phyloP scores from a whole-genome alignment of 2,797 vertebrate species.

The Natrix natrix region DNA sequence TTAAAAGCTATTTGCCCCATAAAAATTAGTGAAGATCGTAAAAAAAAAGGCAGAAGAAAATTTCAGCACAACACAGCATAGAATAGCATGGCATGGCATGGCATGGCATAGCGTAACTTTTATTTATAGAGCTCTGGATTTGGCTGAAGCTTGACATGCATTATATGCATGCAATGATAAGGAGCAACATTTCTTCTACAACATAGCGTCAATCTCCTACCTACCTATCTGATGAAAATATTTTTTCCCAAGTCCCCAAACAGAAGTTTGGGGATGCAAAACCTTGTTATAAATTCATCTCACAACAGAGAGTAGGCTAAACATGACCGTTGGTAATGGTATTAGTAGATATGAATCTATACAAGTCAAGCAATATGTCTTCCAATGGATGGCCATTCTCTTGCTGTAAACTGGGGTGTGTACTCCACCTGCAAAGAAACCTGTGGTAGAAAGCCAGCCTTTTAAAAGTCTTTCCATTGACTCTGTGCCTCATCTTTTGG shows the following conservation, averaged over 20 bases:
- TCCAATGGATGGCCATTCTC: background rate
- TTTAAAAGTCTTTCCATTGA: background rate
- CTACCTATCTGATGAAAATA: background rate
- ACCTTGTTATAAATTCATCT: background rate
- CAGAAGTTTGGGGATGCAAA: background rate
- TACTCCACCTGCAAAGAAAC: background rate
- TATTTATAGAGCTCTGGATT: background rate
- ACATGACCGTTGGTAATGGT: background rate
- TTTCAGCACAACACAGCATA: background rate
- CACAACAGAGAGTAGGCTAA: background rate
- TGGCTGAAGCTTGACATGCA: background rate
- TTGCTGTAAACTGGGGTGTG: background rate
- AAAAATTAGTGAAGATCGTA: background rate
- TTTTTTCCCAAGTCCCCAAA: background rate
- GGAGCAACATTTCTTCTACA: background rate
- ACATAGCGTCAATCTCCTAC: background rate
- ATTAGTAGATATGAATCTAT: background rate
- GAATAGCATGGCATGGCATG: background rate
- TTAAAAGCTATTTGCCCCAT: background rate
- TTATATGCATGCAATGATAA: background rate
- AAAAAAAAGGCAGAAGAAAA: background rate
- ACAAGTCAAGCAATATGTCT: slow-evolving; percentile 15
- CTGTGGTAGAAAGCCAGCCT: background rate
- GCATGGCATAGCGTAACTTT: background rate
- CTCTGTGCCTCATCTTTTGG: background rate